Conservation (phyloP, 92 coral and sea anemone species). For the Phenganax marumi region DNA sequence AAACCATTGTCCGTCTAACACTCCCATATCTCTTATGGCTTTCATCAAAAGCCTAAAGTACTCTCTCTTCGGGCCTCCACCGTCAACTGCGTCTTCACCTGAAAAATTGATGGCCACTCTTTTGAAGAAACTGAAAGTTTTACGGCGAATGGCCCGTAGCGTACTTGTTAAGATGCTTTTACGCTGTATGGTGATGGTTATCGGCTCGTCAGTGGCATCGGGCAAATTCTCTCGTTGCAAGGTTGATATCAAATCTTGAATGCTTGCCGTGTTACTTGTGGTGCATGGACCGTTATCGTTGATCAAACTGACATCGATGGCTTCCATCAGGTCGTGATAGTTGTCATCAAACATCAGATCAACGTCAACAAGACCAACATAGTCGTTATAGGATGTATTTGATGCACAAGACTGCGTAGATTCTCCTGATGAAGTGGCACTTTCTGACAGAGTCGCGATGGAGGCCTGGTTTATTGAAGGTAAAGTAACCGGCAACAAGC, state of each 20-base stretch:
- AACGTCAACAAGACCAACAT: conserved; percentile 15
- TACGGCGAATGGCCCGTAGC: conserved; percentile 58
- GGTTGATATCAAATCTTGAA: background rate
- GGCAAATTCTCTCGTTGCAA: conserved; percentile 18
- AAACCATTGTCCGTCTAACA: conserved; percentile 55
- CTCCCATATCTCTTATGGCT: conserved; percentile 30
- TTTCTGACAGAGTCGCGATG: background rate
- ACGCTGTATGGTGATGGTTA: conserved; percentile 43
- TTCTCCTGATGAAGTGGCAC: background rate
- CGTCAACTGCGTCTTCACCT: conserved; percentile 64
- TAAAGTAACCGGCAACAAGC: background rate
- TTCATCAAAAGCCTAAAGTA: conserved; percentile 61
- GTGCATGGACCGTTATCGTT: background rate
- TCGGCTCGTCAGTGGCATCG: conserved; percentile 26
- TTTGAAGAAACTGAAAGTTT: conserved; percentile 40
- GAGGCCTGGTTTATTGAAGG: conserved; percentile 7
- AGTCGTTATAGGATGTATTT: conserved; percentile 4
- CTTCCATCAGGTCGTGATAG: background rate
- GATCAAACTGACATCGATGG: conserved; percentile 8
- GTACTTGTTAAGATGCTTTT: conserved; percentile 43
- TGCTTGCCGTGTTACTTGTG: background rate
- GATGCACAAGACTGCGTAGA: background rate
- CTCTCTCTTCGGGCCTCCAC: conserved; percentile 64
- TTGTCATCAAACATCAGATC: background rate
- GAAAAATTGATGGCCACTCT: conserved; percentile 43